These are phyloP conservation scores for Junonia oenone DNA, from an alignment of 2,888 invertebrate species.

Conservation along the genomic window DNA sequence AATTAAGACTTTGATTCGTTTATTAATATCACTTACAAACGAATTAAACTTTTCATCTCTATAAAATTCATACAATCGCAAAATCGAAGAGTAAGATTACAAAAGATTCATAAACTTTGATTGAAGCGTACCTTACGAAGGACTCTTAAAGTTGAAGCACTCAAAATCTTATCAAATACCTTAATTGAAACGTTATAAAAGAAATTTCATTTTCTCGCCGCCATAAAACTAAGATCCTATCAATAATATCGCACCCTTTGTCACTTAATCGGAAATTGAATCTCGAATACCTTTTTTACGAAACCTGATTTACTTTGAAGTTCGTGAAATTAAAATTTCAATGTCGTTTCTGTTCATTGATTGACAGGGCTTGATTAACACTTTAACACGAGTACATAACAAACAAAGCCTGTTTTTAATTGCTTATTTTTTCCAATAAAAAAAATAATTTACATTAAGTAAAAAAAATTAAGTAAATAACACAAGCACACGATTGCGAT, in stretches of 20 bases:
- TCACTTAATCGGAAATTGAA: slow-evolving; percentile 28
- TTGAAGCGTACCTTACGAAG: slow-evolving; percentile 6
- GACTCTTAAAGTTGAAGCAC: not conserved
- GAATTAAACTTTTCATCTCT: too few species aligned
- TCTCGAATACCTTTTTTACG: slow-evolving; percentile 20
- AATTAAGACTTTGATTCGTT: not conserved
- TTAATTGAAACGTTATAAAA: slow-evolving; percentile 10
- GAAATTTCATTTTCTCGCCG: slow-evolving; percentile 7
- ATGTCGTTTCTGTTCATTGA: not conserved
- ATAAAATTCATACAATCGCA: slow-evolving; percentile 1
- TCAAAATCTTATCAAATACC: not conserved
- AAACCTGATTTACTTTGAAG: slow-evolving; percentile 1
- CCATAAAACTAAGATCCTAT: slow-evolving; percentile 12
- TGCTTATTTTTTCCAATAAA: not conserved
- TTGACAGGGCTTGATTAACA: not conserved
- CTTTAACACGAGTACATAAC: not conserved
- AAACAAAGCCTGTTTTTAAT: not conserved
- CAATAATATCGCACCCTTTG: slow-evolving; percentile 14
- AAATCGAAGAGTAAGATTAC: not conserved
- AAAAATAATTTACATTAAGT: not conserved
- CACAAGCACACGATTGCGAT: too few species aligned
- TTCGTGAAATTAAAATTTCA: not conserved
- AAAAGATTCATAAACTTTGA: slow-evolving; percentile 6
- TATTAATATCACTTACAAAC: not conserved
- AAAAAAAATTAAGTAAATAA: not conserved